Base-by-base conservation (phyloP, 2,113 vertebrate genomes). In the Geococcyx californianus region DNA sequence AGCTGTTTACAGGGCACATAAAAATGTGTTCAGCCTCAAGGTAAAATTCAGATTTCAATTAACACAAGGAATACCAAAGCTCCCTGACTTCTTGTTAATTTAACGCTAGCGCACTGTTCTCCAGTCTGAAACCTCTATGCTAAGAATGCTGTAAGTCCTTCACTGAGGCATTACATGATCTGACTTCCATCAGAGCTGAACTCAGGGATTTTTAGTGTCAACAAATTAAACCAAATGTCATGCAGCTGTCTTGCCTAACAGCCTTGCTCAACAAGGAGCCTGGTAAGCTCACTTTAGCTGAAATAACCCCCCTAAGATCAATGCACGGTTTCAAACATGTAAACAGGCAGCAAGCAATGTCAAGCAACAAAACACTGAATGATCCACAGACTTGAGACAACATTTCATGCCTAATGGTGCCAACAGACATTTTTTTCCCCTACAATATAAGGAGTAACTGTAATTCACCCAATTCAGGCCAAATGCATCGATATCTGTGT, bases 161-260 rank as follows among this genome's bases (percentile, higher is more conserved):
- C 63, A 63, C 45, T 47, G 42, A 55, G 44, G 16, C 49, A 82
- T 63, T 92, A 59, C 28, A 66, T 1, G 26, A 78, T 84, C 78
- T 83, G 74, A 44, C 80, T 77, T 87, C 90, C 66, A 72, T 92
- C 54, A 81, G 78, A 92, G 82, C 62, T 86, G 75, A 95, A 94
- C 40, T 85, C 89, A 45, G 76, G 38, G 81, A 72, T 70, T 95
- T 96, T 94, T 69, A 87, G 86, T 60, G 70, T 95, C 87, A 95
- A 96, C 81, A 92, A 69, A 95, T 96, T 93, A 93, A 95, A 88
- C 67, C 60, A 90, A 97, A 93, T 92, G 84, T 92, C 86, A 96
- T 78, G 34, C 70, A 86, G 88, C 70, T 84, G 60, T 75, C 93
- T 95, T 92, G 93, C 77, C 85, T 96, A 80, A 72, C 68, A 93